phyloP scores from a whole-genome alignment of 2,888 invertebrate genomes.

The Torymus texanus region DNA sequence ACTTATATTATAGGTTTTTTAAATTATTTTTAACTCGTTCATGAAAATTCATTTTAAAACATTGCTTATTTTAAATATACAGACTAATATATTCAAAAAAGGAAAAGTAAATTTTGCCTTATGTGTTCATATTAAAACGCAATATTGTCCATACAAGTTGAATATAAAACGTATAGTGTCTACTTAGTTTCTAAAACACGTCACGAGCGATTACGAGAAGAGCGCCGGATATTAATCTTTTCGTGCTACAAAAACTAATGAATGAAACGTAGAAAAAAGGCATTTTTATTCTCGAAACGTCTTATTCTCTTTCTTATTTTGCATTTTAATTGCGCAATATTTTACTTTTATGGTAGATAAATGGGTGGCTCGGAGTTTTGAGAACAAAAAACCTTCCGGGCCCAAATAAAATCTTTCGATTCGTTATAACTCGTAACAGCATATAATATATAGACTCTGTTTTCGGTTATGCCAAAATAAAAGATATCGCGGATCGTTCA shows the following conservation, averaged over 20 bases:
- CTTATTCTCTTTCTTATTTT: neutral
- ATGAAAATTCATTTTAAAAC: too few relatives aligned
- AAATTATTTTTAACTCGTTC: too few relatives aligned
- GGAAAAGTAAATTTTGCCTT: too few relatives aligned
- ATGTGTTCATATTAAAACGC: neutral
- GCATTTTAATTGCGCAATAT: neutral
- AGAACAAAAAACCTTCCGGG: too few relatives aligned
- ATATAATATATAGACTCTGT: neutral
- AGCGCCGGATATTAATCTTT: neutral
- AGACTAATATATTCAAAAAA: too few relatives aligned
- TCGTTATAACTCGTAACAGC: neutral
- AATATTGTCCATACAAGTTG: neutral
- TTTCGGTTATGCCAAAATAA: too few relatives aligned
- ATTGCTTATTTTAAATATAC: too few relatives aligned
- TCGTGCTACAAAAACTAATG: neutral
- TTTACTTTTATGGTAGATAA: conserved; percentile 22
- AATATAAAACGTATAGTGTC: neutral
- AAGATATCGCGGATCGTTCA: too few relatives aligned
- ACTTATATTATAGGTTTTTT: too few relatives aligned
- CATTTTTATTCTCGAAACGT: neutral
- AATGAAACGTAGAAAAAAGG: neutral
- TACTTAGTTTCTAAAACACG: conserved; percentile 6
- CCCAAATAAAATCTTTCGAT: neutral
- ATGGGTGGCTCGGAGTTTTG: neutral
- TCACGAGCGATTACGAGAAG: neutral